These are phyloP conservation scores for Channallabes apus DNA, from an alignment of 2,797 vertebrate genomes.

Conservation along the genomic window DNA sequence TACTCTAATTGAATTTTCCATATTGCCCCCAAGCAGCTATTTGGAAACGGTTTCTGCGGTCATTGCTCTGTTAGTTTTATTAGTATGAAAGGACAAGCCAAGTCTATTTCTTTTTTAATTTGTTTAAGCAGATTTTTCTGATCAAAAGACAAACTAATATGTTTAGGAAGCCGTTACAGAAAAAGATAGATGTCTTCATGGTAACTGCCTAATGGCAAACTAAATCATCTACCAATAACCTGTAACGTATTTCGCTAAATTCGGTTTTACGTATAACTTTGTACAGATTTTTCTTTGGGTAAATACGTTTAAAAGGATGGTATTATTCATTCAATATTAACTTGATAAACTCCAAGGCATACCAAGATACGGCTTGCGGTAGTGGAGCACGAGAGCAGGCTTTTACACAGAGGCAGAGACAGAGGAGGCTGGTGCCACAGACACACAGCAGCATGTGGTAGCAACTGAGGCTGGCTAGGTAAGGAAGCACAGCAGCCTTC, in stretches of 20 bases:
- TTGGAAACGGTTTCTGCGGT: constrained; percentile 54
- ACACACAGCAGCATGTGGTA: constrained; percentile 72
- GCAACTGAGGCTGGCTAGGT: constrained; percentile 71
- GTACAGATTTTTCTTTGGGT: background rate
- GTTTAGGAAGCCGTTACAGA: constrained; percentile 48
- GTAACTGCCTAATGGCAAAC: background rate
- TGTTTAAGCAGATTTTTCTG: constrained; percentile 48
- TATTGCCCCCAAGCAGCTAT: constrained; percentile 53
- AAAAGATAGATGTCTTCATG: constrained; percentile 33
- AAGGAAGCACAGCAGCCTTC: constrained; percentile 73
- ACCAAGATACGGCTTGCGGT: constrained; percentile 6
- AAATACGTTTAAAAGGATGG: too few relatives aligned
- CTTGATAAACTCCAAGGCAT: background rate
- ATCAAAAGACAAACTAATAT: constrained; percentile 52
- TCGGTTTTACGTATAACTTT: background rate
- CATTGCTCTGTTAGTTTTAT: constrained; percentile 60
- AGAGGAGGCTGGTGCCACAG: constrained; percentile 56
- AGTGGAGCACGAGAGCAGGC: constrained; percentile 21
- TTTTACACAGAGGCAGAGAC: constrained; percentile 50
- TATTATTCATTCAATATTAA: constrained; percentile 24
- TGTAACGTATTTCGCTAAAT: background rate
- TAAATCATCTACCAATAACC: constrained; percentile 5
- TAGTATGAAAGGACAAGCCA: constrained; percentile 52
- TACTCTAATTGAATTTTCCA: constrained; percentile 60
- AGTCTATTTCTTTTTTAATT: constrained; percentile 50